Base-by-base conservation (phyloP, 2,888 invertebrate species). In the Palloptera scutellata region DNA sequence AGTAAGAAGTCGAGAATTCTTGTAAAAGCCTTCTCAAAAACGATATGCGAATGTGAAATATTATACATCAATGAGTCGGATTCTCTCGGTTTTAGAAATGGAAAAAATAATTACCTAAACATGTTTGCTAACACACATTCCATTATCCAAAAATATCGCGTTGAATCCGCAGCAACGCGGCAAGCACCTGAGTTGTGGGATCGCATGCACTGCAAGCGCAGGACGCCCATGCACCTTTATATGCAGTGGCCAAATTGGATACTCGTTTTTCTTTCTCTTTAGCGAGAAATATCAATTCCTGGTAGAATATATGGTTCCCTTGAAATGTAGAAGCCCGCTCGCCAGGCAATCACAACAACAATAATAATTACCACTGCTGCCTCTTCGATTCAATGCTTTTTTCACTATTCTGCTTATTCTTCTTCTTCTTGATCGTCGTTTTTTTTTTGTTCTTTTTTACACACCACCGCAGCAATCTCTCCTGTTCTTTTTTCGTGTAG, bases 351-450 rank as follows among this genome's bases (percentile, higher is more conserved):
- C 17, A 51, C 13, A 48, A 51, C 52, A 52, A 40, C 41, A 57
- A 64, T 55, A 64, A 57, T 48, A 58, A 64, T 52, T 58, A 15
- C 64, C 48, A 41, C 40, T 59, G 53, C 64, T 64, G 45, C 58
- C 55, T 64, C 51, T 64, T 43, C 57, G 17, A 57, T 30, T 64
- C 45, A 64, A 48, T 40, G 51, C 51, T 13, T 19, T 54, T 58
- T 64, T 59, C 52, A 57, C 43, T 64, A n/a, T 64, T 51, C 19
- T 40, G 41, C 51, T 57, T 41, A 55, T 64, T 30, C 20, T 52
- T 30, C 40, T 51, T 17, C 41, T 51, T 19, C 17, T 42, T 64
- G 51, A 20, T 11, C 42, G 20, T 63, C 57, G 57, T 61, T 52
- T 48, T 42, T 41, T 17, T 41, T 58, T 51, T 48, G 6, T 15